phyloP scores from a whole-genome alignment of 2,797 vertebrate species.

The Chloroceryle amazona region DNA sequence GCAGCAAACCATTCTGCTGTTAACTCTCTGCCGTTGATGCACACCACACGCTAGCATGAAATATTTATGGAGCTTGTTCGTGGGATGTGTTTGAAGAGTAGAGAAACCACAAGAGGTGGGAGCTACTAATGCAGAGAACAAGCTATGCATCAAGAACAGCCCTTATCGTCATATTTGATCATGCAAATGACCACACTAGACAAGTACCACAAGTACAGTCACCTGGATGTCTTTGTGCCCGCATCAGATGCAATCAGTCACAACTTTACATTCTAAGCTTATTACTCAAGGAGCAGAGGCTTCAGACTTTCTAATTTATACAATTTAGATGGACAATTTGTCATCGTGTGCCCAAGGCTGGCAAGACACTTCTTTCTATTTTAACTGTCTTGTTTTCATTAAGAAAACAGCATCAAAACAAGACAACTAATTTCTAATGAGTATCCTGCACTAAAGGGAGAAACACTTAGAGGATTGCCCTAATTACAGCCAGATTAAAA shows the following conservation, averaged over 20 bases:
- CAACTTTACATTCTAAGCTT: background rate
- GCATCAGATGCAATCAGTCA: background rate
- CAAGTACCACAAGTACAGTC: background rate
- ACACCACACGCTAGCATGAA: background rate
- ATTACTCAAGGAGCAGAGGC: background rate
- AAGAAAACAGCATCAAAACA: background rate
- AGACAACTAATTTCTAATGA: background rate
- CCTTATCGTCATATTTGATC: background rate
- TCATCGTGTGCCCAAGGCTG: background rate
- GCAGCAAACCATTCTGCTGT: conserved; percentile 19
- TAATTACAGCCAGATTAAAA: conserved; percentile 16
- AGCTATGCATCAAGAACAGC: conserved; percentile 3
- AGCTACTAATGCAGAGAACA: background rate
- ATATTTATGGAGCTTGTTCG: conserved; percentile 30
- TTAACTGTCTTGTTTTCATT: background rate
- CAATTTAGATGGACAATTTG: background rate
- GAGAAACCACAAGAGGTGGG: conserved; percentile 14
- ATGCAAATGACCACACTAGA: background rate
- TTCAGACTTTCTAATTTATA: background rate
- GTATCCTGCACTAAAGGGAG: background rate
- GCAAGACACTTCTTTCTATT: background rate
- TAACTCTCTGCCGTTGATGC: background rate
- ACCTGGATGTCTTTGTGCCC: background rate
- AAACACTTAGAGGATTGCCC: background rate
- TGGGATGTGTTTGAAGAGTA: background rate